Evolutionary conservation across 2,797 vertebrate genomes (phyloP).

Genomic region (Kryptopterus vitreolus): DNA sequence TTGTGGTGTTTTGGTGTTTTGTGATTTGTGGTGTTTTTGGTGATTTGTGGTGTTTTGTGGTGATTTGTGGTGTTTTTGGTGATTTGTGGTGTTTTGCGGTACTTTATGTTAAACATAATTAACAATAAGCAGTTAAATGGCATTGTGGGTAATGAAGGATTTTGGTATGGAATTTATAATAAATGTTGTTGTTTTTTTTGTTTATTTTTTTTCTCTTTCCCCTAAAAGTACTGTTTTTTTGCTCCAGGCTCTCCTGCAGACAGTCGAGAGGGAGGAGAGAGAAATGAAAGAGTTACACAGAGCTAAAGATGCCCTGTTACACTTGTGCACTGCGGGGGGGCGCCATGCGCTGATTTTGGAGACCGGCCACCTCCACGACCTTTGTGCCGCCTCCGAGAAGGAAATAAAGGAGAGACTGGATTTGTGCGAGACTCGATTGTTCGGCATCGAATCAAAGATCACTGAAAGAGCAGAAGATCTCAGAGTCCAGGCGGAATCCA

Average conservation of each 20-base stretch:
- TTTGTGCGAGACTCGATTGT: slow-evolving; percentile 59
- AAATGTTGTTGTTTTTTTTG: no score
- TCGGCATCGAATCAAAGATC: slow-evolving; percentile 59
- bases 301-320: slow-evolving; percentile 71
- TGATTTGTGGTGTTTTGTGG: no score
- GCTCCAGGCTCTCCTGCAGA: slow-evolving; percentile 75
- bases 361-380: slow-evolving; percentile 69
- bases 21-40: no score
- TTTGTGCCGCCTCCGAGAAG: slow-evolving; percentile 63
- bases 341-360: slow-evolving; percentile 67
- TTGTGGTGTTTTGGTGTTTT: no score
- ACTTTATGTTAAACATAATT: not conserved
- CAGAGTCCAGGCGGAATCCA: slow-evolving; percentile 60
- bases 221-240: not conserved
- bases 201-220: not conserved
- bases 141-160: not conserved
- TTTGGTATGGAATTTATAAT: not conserved
- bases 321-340: slow-evolving; percentile 68
- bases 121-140: not conserved
- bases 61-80: no score
- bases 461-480: slow-evolving; percentile 51
- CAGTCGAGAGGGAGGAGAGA: slow-evolving; percentile 68
- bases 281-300: slow-evolving; percentile 73
- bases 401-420: slow-evolving; percentile 61
- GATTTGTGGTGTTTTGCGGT: no score